Conservation (phyloP, 2,797 vertebrate genomes). For the Crenichthys baileyi region DNA sequence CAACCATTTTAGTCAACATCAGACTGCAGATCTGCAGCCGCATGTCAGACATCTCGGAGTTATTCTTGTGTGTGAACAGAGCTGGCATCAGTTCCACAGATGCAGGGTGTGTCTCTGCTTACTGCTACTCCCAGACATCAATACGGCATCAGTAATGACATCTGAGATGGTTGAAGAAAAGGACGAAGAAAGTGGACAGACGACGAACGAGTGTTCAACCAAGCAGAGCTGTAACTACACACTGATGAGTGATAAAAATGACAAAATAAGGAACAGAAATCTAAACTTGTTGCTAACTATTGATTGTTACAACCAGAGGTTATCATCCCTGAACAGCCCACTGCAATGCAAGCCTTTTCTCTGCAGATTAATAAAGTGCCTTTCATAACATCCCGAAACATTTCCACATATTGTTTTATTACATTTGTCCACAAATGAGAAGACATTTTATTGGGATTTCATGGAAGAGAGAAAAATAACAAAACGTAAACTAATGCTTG, state of each 20-base stretch:
- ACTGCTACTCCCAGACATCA: slow-evolving; percentile 43
- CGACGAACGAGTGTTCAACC: slow-evolving; percentile 20
- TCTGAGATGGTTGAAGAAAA: slow-evolving; percentile 55
- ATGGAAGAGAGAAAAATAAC: not conserved
- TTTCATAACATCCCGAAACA: not conserved
- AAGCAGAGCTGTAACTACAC: slow-evolving; percentile 63
- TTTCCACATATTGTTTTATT: not conserved
- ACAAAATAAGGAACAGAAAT: slow-evolving; percentile 44
- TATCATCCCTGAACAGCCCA: slow-evolving; percentile 5
- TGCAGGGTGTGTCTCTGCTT: slow-evolving; percentile 28
- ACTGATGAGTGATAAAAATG: slow-evolving; percentile 57
- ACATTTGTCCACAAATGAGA: not conserved
- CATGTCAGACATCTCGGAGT: slow-evolving; percentile 7
- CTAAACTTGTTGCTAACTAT: slow-evolving; percentile 48
- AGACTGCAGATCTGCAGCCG: slow-evolving; percentile 23
- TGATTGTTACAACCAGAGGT: slow-evolving; percentile 20
- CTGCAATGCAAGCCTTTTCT: slow-evolving; percentile 5
- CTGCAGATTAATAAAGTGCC: not conserved
- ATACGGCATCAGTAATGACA: slow-evolving; percentile 55
- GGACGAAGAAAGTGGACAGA: slow-evolving; percentile 28
- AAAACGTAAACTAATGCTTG: not conserved
- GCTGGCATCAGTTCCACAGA: slow-evolving; percentile 21
- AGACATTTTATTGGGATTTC: too few relatives aligned
- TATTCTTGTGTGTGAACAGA: slow-evolving; percentile 21
- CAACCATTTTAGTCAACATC: slow-evolving; percentile 5